phyloP scores from a whole-genome alignment of 2,113 vertebrate genomes.

The Bambusicola thoracicus region DNA sequence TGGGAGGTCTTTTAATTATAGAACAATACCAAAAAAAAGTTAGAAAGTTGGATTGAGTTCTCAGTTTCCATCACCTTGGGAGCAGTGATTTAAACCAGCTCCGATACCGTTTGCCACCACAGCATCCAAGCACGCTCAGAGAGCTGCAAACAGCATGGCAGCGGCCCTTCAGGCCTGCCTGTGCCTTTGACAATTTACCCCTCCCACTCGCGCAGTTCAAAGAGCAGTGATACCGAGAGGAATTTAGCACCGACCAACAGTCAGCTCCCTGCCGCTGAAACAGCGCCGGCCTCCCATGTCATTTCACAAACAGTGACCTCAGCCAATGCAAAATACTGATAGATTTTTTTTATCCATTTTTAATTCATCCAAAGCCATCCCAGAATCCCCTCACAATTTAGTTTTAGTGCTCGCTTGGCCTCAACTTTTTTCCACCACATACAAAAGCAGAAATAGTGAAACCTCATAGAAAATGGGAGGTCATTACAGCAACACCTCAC shows the following conservation, averaged over 20 bases:
- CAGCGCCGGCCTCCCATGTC: not conserved
- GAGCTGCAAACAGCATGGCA: not conserved
- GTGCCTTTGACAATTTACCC: not conserved
- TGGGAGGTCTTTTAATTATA: not conserved
- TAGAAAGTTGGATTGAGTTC: not conserved
- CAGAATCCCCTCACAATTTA: not conserved
- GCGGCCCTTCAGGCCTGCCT: not conserved
- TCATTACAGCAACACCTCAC: not conserved
- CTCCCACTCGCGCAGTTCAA: not conserved
- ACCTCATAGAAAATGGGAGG: not conserved
- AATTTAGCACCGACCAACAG: not conserved
- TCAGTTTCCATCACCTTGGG: not conserved
- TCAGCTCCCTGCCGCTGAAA: not conserved
- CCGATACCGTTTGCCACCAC: not conserved
- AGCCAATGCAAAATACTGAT: not conserved
- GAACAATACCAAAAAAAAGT: not conserved
- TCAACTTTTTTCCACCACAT: not conserved
- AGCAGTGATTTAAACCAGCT: not conserved
- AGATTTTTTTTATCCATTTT: too few species aligned
- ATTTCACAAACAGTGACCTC: not conserved
- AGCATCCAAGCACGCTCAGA: fast-evolving
- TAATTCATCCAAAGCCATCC: not conserved
- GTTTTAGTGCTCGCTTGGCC: not conserved
- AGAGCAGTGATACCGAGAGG: not conserved
- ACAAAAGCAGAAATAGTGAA: not conserved